Conservation (phyloP, 23 tunicate species). For the Styela clava region DNA sequence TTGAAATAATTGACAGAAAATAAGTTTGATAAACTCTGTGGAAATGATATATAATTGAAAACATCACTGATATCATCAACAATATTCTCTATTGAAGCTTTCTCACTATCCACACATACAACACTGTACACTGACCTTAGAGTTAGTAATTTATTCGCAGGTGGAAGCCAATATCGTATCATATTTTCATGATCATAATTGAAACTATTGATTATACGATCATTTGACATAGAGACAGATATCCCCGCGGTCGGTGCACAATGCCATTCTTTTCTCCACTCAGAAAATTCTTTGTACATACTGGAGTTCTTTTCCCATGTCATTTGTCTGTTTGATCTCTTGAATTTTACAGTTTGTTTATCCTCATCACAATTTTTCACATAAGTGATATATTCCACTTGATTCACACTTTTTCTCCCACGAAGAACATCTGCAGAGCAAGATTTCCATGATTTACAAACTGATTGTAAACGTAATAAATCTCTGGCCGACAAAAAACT, state of each 20-base stretch:
- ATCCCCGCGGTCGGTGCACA: slow-evolving; percentile 2
- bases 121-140: slow-evolving; percentile 2
- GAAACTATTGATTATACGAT: not conserved
- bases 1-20: not conserved
- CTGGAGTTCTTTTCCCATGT: slow-evolving; percentile 4
- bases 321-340: not conserved
- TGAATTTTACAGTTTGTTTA: not conserved
- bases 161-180: slow-evolving; percentile 23
- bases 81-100: not conserved
- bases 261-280: slow-evolving; percentile 16
- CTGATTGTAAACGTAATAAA: not conserved
- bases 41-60: slow-evolving; percentile 7
- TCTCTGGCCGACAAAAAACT: not conserved
- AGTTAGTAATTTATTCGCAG: not conserved
- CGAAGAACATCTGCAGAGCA: not conserved
- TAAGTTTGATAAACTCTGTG: not conserved
- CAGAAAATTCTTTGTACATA: not conserved
- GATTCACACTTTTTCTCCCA: not conserved
- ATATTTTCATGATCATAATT: not conserved
- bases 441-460: slow-evolving; percentile 22
- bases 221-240: not conserved
- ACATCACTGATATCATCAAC: not conserved
- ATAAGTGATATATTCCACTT: not conserved
- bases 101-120: not conserved
- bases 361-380: not conserved